Evolutionary conservation across 2,113 vertebrate genomes (phyloP).

Genomic region (Hipposideros armiger): DNA sequence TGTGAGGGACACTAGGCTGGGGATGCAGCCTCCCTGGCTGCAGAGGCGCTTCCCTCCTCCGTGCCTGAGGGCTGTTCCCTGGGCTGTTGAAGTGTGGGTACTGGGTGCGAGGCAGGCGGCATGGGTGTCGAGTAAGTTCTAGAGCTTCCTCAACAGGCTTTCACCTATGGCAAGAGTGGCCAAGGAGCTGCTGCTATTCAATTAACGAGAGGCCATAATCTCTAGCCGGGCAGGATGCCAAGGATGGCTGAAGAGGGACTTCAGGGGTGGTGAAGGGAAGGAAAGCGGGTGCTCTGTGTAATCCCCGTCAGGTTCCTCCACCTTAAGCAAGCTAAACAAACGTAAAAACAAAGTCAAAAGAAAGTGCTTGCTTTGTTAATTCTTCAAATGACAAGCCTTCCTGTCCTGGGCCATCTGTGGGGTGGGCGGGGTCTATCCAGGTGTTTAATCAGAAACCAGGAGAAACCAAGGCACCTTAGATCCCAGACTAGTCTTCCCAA

Average conservation of each 20-base stretch:
- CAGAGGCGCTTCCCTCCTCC: background rate
- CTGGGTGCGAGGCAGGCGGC: background rate
- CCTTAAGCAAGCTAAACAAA: background rate
- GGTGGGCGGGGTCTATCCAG: too few species aligned
- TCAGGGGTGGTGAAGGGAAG: background rate
- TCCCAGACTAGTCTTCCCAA: background rate
- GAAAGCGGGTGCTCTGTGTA: background rate
- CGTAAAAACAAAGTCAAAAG: background rate
- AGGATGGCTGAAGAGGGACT: background rate
- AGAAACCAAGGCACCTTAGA: background rate
- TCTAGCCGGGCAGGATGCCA: accelerated
- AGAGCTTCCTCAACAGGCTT: background rate
- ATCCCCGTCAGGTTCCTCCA: background rate
- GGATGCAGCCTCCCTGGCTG: accelerated
- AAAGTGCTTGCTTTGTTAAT: background rate
- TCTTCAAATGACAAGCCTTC: background rate
- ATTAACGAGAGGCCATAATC: background rate
- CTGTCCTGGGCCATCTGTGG: background rate
- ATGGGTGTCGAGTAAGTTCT: background rate
- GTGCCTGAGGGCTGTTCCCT: background rate
- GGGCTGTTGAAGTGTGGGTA: accelerated
- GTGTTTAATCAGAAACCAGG: background rate
- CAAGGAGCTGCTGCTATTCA: background rate
- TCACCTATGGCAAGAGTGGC: background rate
- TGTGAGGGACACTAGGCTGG: accelerated